A percentile compares a stretch with the other conserved stretches of the same genome.
Evolutionary conservation across 2,797 vertebrate genomes (phyloP).

Genomic region (Lophotriccus pileatus): DNA sequence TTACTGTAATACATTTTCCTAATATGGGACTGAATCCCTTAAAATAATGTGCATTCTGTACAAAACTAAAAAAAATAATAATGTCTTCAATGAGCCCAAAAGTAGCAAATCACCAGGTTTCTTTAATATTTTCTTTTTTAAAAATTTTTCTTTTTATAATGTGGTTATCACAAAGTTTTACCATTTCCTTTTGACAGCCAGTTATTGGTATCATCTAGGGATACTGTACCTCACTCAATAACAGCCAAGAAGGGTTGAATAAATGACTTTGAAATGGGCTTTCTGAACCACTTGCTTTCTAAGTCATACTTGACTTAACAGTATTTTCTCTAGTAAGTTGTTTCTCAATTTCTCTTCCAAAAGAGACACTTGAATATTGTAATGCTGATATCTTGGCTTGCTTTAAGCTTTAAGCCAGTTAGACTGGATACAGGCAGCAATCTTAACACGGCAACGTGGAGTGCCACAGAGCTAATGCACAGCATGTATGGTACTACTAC

Average conservation of each 20-base stretch:
- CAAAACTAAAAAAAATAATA: background rate
- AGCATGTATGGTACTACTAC: rapidly evolving
- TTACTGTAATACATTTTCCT: background rate
- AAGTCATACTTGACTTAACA: background rate
- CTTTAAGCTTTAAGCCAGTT: background rate
- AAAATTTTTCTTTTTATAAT: background rate
- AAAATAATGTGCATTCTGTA: background rate
- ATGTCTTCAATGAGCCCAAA: background rate
- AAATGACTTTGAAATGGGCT: background rate
- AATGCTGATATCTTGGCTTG: background rate
- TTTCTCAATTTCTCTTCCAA: background rate
- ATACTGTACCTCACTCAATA: background rate
- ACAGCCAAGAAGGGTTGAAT: background rate
- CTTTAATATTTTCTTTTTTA: background rate
- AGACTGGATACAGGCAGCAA: background rate
- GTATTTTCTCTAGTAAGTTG: background rate
- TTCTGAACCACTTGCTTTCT: background rate
- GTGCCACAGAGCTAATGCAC: background rate
- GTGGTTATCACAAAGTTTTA: background rate
- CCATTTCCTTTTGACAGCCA: background rate
- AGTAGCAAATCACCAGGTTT: background rate
- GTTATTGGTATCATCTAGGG: background rate
- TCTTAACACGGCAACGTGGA: background rate
- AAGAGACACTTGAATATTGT: background rate
- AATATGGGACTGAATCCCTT: background rate